phyloP scores from a whole-genome alignment of 2,113 vertebrate species.

The Cyanocitta stelleri region DNA sequence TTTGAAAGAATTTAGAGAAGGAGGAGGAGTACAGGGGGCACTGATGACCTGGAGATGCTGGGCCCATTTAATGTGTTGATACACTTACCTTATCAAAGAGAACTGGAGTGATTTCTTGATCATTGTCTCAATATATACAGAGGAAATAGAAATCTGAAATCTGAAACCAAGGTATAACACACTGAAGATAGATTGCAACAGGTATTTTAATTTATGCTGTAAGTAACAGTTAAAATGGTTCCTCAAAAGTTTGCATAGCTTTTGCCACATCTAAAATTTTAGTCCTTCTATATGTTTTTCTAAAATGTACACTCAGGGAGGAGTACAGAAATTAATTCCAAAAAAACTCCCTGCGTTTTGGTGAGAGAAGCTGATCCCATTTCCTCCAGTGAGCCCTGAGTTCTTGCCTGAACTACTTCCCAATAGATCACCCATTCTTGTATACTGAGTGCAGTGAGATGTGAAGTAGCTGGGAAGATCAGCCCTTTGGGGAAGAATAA shows the following conservation, averaged over 20 bases:
- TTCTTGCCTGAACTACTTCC: not conserved
- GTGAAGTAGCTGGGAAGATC: not conserved
- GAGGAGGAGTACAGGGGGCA: not conserved
- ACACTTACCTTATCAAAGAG: not conserved
- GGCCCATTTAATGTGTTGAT: not conserved
- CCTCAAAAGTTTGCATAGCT: not conserved
- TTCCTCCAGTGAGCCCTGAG: not conserved
- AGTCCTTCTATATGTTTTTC: not conserved
- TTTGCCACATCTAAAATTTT: not conserved
- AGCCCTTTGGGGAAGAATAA: not conserved
- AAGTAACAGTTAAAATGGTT: not conserved
- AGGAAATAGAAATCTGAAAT: not conserved
- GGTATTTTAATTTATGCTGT: not conserved
- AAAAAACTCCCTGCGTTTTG: not conserved
- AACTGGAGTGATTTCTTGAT: not conserved
- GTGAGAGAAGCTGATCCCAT: not conserved
- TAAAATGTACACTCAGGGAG: not conserved
- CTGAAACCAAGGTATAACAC: not conserved
- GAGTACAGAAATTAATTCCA: not conserved
- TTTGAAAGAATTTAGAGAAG: not conserved
- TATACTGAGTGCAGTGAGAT: not conserved
- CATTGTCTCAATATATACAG: not conserved
- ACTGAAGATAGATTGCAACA: not conserved
- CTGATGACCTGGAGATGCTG: not conserved
- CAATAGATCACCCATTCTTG: accelerated